Conservation (phyloP, 1,140 invertebrate genomes). For the Camponotus vicinus region DNA sequence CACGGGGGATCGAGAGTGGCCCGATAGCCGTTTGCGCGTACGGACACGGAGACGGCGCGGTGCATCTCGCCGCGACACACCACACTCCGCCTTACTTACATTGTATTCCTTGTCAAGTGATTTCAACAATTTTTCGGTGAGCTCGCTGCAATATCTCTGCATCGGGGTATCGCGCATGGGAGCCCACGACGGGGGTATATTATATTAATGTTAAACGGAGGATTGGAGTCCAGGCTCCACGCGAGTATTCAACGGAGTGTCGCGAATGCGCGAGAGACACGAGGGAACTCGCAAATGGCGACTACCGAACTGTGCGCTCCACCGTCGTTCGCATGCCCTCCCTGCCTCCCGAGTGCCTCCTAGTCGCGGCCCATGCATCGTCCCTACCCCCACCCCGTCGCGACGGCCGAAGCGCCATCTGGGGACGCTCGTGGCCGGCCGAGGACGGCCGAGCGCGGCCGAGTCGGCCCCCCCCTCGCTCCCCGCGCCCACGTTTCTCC, state of each 20-base stretch:
- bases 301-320: constrained; percentile 82
- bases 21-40: constrained; percentile 85
- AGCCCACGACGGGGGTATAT: constrained; percentile 78
- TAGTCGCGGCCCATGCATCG: constrained; percentile 77
- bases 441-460: constrained; percentile 25
- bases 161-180: constrained; percentile 84
- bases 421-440: constrained; percentile 70
- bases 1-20: constrained; percentile 83
- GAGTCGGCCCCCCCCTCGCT: constrained; percentile 30
- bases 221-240: constrained; percentile 76
- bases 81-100: constrained; percentile 86
- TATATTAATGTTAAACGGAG: constrained; percentile 76
- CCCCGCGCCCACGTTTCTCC: neutral
- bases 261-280: constrained; percentile 80
- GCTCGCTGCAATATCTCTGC: constrained; percentile 88
- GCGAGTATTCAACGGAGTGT: constrained; percentile 75
- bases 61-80: constrained; percentile 64
- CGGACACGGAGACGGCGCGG: constrained; percentile 81
- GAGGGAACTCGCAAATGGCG: constrained; percentile 84
- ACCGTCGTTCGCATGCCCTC: constrained; percentile 82
- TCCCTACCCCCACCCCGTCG: constrained; percentile 72
- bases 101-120: constrained; percentile 90
- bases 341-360: constrained; percentile 84
- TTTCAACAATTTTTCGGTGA: constrained; percentile 89
- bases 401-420: constrained; percentile 65